A percentile compares a stretch with the other conserved stretches of the same genome.
phyloP scores from a whole-genome alignment of 2,113 vertebrate genomes.

The Mionectes macconnelli region DNA sequence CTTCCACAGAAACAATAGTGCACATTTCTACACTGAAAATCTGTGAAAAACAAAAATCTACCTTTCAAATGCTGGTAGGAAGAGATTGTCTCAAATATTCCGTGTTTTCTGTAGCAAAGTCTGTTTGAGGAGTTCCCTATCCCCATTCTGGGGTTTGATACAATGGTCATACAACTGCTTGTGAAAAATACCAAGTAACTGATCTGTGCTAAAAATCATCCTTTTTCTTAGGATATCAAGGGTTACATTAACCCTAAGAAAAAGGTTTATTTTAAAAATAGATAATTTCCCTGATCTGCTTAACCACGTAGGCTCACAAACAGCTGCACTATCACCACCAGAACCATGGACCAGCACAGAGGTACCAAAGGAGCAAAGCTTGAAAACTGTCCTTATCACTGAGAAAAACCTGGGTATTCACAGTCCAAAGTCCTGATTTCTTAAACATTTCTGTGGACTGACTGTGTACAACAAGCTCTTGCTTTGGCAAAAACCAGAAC shows the following conservation, averaged over 20 bases:
- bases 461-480: not conserved
- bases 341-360: fast-evolving
- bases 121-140: not conserved
- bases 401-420: not conserved
- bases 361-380: not conserved
- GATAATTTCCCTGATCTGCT: not conserved
- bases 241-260: not conserved
- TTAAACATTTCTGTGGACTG: not conserved
- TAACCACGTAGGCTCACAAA: not conserved
- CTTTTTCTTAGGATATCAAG: not conserved
- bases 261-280: not conserved
- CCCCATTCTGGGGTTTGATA: not conserved
- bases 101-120: not conserved
- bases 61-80: not conserved
- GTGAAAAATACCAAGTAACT: not conserved
- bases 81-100: not conserved
- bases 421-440: not conserved
- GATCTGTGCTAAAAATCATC: not conserved
- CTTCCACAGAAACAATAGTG: not conserved
- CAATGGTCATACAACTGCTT: not conserved
- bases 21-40: not conserved
- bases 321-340: not conserved
- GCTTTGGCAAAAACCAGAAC: not conserved
- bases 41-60: not conserved
- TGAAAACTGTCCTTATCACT: not conserved